A percentile compares a stretch with the other conserved stretches of the same genome.
Evolutionary conservation across 2,888 invertebrate species (phyloP).

Genomic region (Limnephilus lunatus): DNA sequence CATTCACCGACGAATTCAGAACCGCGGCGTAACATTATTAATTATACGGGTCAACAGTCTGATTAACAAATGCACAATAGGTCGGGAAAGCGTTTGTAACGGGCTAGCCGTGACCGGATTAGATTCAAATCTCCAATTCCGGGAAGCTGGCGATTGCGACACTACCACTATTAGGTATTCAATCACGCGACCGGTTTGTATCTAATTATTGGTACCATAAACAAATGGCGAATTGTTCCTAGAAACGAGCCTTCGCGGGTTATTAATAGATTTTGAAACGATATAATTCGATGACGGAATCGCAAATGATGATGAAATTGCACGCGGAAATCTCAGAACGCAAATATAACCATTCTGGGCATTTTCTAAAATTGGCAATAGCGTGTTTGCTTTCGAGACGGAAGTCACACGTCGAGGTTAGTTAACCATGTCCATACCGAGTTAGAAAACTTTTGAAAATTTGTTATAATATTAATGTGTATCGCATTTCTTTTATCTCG

Average conservation of each 20-base stretch:
- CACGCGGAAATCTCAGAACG: not conserved
- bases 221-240: constrained; percentile 1
- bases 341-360: not conserved
- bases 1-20: not conserved
- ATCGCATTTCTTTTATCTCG: not conserved
- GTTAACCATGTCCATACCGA: not conserved
- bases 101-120: not conserved
- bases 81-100: not conserved
- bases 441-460: not conserved
- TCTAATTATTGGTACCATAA: not conserved
- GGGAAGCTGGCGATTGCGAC: not conserved
- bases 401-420: not conserved
- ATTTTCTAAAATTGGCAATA: not conserved
- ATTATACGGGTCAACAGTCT: not conserved
- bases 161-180: not conserved
- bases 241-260: not conserved
- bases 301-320: not conserved
- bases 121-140: not conserved
- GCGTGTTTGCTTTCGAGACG: not conserved
- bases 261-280: not conserved
- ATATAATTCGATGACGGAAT: not conserved
- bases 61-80: not conserved
- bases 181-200: constrained; percentile 2
- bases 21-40: not conserved
- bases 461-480: not conserved